phyloP scores from a whole-genome alignment of 2,888 invertebrate species.

The Drosophila eohydei region DNA sequence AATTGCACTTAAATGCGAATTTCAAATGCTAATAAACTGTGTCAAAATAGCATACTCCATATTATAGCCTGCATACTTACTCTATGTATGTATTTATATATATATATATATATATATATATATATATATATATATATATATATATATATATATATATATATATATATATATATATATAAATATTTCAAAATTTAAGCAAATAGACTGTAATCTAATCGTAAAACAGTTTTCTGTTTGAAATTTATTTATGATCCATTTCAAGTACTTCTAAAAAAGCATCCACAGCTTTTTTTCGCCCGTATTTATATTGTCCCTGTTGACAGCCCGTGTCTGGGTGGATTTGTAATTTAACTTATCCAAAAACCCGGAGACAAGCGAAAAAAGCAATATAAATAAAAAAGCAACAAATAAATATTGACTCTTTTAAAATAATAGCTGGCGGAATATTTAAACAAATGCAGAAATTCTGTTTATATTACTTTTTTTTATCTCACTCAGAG shows the following conservation, averaged over 20 bases:
- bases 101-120: no score
- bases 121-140: no score
- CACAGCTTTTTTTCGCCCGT: background rate
- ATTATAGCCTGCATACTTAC: background rate
- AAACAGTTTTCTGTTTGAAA: background rate
- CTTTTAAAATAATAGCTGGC: slow-evolving; percentile 35
- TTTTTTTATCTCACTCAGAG: slow-evolving; percentile 32
- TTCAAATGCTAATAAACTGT: slow-evolving; percentile 2
- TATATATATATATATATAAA: background rate
- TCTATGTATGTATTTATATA: no score
- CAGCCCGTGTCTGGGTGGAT: slow-evolving; percentile 1
- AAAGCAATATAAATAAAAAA: slow-evolving; percentile 12
- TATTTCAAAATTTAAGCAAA: background rate
- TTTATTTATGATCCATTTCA: background rate
- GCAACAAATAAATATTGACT: slow-evolving; percentile 54
- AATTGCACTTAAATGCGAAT: slow-evolving; percentile 14
- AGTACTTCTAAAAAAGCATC: background rate
- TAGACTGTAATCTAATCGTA: background rate
- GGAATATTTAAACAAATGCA: slow-evolving; percentile 60
- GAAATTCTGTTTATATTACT: slow-evolving; percentile 39
- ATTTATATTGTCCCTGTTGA: slow-evolving; percentile 24
- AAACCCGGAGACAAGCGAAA: slow-evolving; percentile 8
- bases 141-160: no score
- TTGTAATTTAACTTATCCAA: slow-evolving; percentile 1
- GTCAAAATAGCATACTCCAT: background rate